phyloP scores from a whole-genome alignment of 2,113 vertebrate species.

The Oncorhynchus clarkii region DNA sequence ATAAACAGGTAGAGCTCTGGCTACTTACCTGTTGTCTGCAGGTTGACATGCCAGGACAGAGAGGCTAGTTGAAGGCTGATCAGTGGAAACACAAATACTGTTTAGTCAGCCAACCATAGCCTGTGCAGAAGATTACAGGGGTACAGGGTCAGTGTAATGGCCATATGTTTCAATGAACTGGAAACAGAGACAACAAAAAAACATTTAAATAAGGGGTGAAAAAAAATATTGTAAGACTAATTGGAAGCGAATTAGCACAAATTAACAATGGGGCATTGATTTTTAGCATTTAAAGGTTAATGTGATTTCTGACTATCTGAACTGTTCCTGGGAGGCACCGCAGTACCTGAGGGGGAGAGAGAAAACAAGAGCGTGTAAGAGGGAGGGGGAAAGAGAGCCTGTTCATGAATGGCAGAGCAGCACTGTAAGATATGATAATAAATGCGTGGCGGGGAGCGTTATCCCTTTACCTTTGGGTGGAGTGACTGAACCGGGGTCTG shows the following conservation, averaged over 20 bases:
- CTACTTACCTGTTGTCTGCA: neutral
- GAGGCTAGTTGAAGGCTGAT: neutral
- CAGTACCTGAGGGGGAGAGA: neutral
- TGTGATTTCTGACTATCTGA: slow-evolving; percentile 61
- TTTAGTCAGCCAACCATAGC: neutral
- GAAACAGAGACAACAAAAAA: slow-evolving; percentile 17
- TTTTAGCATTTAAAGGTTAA: slow-evolving; percentile 80
- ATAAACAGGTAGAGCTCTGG: neutral
- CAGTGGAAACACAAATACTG: slow-evolving; percentile 1
- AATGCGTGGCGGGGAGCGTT: slow-evolving; percentile 6
- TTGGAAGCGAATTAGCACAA: slow-evolving; percentile 79
- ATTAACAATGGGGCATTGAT: slow-evolving; percentile 84
- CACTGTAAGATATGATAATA: slow-evolving; percentile 22
- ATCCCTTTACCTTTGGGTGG: slow-evolving; percentile 20
- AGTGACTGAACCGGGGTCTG: neutral
- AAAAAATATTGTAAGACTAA: slow-evolving; percentile 62
- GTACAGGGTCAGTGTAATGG: neutral
- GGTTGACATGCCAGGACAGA: neutral
- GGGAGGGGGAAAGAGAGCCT: too few relatives aligned
- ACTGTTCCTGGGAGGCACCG: slow-evolving; percentile 26
- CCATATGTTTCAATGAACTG: slow-evolving; percentile 30
- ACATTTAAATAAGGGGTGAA: slow-evolving; percentile 22
- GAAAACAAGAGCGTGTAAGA: too few relatives aligned
- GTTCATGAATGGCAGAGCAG: neutral
- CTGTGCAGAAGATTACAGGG: slow-evolving; percentile 13